A percentile compares a stretch with the other conserved stretches of the same genome.
Evolutionary conservation across 2,113 vertebrate genomes (phyloP).

Genomic region (Riparia riparia): DNA sequence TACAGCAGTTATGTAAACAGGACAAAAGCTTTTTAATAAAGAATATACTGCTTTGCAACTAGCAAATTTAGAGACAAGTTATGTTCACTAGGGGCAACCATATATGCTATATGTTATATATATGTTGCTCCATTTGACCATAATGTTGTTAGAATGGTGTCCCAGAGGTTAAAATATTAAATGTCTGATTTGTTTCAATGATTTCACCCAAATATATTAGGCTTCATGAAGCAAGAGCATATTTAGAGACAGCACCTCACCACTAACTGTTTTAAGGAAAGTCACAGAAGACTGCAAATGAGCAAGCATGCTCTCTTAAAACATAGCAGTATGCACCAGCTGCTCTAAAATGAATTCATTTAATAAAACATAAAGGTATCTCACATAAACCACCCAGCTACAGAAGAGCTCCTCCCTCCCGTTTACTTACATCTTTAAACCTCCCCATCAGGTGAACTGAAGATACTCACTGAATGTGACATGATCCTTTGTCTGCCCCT

Average conservation of each 20-base stretch:
- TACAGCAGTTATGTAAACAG: not conserved
- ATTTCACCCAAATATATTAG: not conserved
- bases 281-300: not conserved
- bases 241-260: not conserved
- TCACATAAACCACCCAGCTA: not conserved
- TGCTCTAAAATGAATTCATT: not conserved
- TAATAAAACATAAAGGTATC: not conserved
- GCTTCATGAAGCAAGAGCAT: not conserved
- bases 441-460: not conserved
- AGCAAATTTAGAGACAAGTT: not conserved
- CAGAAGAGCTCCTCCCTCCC: not conserved
- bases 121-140: not conserved
- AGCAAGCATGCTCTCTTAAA: not conserved
- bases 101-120: too few species aligned
- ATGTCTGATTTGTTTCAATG: not conserved
- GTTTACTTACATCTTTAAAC: not conserved
- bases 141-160: not conserved
- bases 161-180: not conserved
- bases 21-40: not conserved
- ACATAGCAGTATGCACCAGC: not conserved
- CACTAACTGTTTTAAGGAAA: not conserved
- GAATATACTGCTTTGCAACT: not conserved
- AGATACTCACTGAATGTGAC: constrained; percentile 82
- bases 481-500: constrained; percentile 86
- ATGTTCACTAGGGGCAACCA: not conserved